Conservation (phyloP, 2,113 vertebrate genomes). For the Pelvicachromis taeniatus region DNA sequence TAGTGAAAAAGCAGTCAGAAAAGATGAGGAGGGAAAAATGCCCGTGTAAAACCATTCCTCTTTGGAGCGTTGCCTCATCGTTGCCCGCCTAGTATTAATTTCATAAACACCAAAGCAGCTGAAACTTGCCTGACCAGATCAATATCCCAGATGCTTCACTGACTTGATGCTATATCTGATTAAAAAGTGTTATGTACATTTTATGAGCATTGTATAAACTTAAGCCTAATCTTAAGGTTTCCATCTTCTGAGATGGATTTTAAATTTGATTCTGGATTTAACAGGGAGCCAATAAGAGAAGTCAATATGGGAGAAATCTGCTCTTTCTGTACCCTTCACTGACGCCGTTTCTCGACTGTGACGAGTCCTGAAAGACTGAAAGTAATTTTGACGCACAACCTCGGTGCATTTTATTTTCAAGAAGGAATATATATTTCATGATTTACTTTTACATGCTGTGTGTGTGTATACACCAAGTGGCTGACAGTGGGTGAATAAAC, state of each 20-base stretch:
- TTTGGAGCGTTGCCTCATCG: background rate
- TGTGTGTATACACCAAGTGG: background rate
- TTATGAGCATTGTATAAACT: background rate
- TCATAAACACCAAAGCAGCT: background rate
- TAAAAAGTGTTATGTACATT: background rate
- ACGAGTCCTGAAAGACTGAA: background rate
- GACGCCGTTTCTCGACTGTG: background rate
- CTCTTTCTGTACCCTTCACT: background rate
- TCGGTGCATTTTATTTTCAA: background rate
- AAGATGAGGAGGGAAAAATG: background rate
- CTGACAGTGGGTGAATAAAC: background rate
- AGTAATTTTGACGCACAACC: background rate
- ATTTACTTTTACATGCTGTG: background rate
- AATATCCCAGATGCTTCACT: background rate
- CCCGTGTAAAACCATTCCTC: background rate
- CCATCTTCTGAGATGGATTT: background rate
- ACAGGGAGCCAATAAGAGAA: background rate
- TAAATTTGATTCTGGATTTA: background rate
- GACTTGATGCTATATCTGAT: background rate
- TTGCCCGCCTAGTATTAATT: background rate
- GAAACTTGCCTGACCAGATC: background rate
- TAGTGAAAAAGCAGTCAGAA: background rate
- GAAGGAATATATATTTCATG: background rate
- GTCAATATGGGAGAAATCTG: background rate
- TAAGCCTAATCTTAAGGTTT: no score